Evolutionary conservation across 2,888 invertebrate genomes (phyloP).

Genomic region (Microdon myrmicae): DNA sequence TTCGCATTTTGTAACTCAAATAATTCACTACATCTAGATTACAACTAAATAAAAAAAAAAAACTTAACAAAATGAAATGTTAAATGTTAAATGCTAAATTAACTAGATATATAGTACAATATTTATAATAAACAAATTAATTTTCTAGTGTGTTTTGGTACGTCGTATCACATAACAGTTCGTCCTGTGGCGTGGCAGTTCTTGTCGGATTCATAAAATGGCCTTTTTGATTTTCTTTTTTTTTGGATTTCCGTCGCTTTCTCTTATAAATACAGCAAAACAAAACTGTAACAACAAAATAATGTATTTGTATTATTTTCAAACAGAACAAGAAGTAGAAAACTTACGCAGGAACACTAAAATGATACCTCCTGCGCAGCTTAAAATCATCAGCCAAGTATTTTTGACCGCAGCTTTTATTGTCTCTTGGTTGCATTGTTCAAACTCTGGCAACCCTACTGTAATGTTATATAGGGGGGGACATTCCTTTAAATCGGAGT

Average conservation of each 20-base stretch:
- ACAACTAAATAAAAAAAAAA: too few species aligned
- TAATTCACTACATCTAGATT: too few species aligned
- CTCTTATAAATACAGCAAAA: constrained; percentile 58
- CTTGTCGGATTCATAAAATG: constrained; percentile 31
- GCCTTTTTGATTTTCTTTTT: constrained; percentile 44
- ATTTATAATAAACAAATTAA: too few species aligned
- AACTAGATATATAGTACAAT: too few species aligned
- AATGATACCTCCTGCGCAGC: constrained; percentile 57
- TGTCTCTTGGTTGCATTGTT: constrained; percentile 54
- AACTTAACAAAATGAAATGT: too few species aligned
- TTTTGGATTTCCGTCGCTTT: constrained; percentile 55
- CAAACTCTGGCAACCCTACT: constrained; percentile 58
- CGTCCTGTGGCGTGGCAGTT: constrained; percentile 25
- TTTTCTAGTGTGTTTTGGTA: constrained; percentile 21
- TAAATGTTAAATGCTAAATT: too few species aligned
- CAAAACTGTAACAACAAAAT: constrained; percentile 53
- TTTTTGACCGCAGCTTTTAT: constrained; percentile 58
- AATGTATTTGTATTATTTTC: neutral
- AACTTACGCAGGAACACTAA: constrained; percentile 58
- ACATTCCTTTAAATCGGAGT: constrained; percentile 56
- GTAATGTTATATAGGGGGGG: constrained; percentile 63
- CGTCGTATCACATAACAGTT: constrained; percentile 40
- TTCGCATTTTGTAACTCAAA: too few species aligned
- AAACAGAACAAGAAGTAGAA: neutral
- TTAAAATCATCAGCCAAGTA: constrained; percentile 59